Base-by-base conservation (phyloP, 2,888 invertebrate species). In the Periphyllus acericola region DNA sequence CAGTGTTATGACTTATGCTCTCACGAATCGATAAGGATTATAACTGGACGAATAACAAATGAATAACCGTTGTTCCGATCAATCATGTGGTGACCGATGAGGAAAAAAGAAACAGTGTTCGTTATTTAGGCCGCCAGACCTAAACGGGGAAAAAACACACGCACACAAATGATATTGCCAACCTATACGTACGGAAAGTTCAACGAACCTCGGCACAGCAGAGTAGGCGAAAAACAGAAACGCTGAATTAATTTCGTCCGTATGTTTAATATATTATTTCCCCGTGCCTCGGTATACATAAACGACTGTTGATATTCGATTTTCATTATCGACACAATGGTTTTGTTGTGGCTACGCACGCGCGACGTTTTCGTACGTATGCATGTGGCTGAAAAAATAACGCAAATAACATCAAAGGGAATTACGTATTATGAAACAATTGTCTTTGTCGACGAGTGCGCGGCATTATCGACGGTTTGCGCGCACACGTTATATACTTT, bases 121-220 rank as follows among this genome's bases (percentile, higher is more conserved):
- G 25, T 55, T 14, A 5, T 34, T 55, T 55, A 55, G 21, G 36
- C 60, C 17, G 36, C 3, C 25, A 5, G 32, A 55, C 40, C 71
- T 11, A 82, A 82, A 82, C 25, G 14, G 46, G 25, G 14, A 71
- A 72, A 74, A 83, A 55, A 72, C 46, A 55, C 1, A 46, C 46
- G 9, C 46, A 46, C 14, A n/a, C 46, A 55, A 83, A 74, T n/a
- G 52, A 74, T n/a, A n/a, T 83, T 34, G 4, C 52, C 66, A 40
- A 83, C 52, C 52, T 34, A 74, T 52, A 71, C 29, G 14, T n/a
- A n/a, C 11, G 55, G 72, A 82, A 83, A 83, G 83, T 83, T 83
- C 83, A 83, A 74, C 72, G 52, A 82, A 83, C 83, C 55, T 55
- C 5, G 25, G n/a, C n/a, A n/a, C 19, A 36, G 36, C 25, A 19